Conservation (phyloP, 2,797 vertebrate genomes). For the Sebastes vulpes region DNA sequence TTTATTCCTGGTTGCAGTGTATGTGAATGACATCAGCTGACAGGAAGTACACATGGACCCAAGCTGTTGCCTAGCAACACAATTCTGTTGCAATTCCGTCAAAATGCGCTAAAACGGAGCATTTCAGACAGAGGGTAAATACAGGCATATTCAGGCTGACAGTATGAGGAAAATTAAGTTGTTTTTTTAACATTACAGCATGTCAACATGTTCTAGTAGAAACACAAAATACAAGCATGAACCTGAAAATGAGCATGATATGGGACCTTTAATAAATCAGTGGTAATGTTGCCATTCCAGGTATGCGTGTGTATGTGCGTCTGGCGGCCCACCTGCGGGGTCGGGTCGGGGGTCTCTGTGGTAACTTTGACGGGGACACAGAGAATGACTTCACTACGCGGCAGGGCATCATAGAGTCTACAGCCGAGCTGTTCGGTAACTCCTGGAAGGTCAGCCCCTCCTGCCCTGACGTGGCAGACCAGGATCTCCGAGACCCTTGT, state of each 20-base stretch:
- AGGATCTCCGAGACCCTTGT: constrained; percentile 89
- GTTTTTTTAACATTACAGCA: too few relatives aligned
- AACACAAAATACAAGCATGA: too few relatives aligned
- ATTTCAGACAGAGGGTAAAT: too few relatives aligned
- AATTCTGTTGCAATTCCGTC: too few relatives aligned
- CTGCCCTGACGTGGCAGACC: constrained; percentile 88
- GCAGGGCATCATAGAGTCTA: constrained; percentile 91
- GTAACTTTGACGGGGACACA: constrained; percentile 92
- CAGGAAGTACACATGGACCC: too few relatives aligned
- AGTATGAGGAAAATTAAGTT: too few relatives aligned
- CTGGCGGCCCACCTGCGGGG: constrained; percentile 86
- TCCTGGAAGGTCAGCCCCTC: constrained; percentile 93
- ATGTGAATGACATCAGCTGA: too few relatives aligned
- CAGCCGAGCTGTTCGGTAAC: constrained; percentile 90
- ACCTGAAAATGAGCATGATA: fast-evolving
- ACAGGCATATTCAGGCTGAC: too few relatives aligned
- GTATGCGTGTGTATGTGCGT: constrained; percentile 90
- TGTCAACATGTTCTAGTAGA: too few relatives aligned
- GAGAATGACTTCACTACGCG: constrained; percentile 91
- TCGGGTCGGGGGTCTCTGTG: constrained; percentile 89
- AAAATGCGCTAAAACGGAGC: too few relatives aligned
- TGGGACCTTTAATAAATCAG: background rate
- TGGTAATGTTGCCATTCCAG: constrained; percentile 63
- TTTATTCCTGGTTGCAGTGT: too few relatives aligned
- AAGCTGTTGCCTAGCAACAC: too few relatives aligned